phyloP scores from a whole-genome alignment of 2,888 invertebrate genomes.

The Priocnemis perturbator region DNA sequence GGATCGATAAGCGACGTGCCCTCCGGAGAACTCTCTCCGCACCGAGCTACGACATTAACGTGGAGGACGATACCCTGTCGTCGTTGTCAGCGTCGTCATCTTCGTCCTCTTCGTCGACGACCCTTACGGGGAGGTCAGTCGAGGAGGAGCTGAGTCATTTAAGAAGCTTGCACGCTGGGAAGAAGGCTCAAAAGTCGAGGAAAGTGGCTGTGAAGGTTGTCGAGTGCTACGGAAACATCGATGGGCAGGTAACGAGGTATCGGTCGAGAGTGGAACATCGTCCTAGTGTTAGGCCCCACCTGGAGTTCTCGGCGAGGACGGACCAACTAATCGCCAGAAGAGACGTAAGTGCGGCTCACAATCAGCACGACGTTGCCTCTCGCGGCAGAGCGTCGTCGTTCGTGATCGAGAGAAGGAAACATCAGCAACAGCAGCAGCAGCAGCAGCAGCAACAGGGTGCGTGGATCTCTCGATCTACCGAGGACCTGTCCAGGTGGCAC shows the following conservation, averaged over 20 bases:
- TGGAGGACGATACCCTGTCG: conserved; percentile 6
- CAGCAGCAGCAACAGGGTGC: conserved; percentile 13
- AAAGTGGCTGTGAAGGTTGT: conserved; percentile 26
- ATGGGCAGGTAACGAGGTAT: conserved; percentile 28
- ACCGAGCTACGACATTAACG: conserved; percentile 36
- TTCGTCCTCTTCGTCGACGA: no score
- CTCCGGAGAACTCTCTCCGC: conserved; percentile 48
- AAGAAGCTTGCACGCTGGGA: neutral
- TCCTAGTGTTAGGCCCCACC: conserved; percentile 30
- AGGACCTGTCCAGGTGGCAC: conserved; percentile 46
- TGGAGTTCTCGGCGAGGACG: conserved; percentile 53
- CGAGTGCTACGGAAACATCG: conserved; percentile 19
- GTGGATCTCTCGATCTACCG: conserved; percentile 47
- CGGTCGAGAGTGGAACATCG: conserved; percentile 48
- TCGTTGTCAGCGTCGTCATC: conserved; percentile 30
- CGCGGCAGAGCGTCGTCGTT: conserved; percentile 63
- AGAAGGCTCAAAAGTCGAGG: conserved; percentile 25
- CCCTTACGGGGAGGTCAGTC: neutral
- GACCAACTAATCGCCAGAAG: conserved; percentile 56
- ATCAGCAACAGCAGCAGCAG: conserved; percentile 30
- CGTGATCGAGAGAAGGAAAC: conserved; percentile 52
- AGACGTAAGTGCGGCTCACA: conserved; percentile 30
- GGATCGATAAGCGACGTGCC: conserved; percentile 19
- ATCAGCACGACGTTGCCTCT: conserved; percentile 16
- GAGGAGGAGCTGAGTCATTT: conserved; percentile 18